Conservation (phyloP, 2,797 vertebrate species). For the Argyrosomus regius region DNA sequence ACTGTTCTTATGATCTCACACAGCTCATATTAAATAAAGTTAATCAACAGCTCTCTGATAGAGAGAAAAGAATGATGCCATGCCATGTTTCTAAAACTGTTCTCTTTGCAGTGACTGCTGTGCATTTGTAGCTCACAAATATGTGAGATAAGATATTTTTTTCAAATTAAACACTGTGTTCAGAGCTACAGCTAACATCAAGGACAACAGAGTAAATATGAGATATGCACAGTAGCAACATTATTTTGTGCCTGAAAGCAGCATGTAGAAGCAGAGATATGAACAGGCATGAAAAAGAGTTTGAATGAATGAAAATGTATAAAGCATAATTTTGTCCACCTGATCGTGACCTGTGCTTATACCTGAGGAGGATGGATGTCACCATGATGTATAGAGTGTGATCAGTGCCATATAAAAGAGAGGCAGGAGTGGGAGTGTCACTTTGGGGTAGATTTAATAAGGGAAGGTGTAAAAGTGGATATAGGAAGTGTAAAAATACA, state of each 20-base stretch:
- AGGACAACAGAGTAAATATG: not conserved
- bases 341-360: not conserved
- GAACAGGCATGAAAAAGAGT: not conserved
- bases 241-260: not conserved
- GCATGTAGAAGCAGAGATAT: not conserved
- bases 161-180: no score
- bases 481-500: not conserved
- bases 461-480: no score
- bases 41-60: not conserved
- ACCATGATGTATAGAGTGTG: not conserved
- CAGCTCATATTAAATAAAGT: not conserved
- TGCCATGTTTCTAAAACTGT: not conserved
- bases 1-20: not conserved
- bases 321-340: not conserved
- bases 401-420: not conserved
- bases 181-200: no score
- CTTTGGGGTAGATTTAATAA: not conserved
- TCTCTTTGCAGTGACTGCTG: not conserved
- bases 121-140: no score
- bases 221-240: not conserved
- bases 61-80: not conserved
- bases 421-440: not conserved
- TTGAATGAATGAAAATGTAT: not conserved
- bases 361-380: not conserved
- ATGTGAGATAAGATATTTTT: not conserved